Conservation (phyloP, 2,113 vertebrate genomes). For the Puntigrus tetrazona region DNA sequence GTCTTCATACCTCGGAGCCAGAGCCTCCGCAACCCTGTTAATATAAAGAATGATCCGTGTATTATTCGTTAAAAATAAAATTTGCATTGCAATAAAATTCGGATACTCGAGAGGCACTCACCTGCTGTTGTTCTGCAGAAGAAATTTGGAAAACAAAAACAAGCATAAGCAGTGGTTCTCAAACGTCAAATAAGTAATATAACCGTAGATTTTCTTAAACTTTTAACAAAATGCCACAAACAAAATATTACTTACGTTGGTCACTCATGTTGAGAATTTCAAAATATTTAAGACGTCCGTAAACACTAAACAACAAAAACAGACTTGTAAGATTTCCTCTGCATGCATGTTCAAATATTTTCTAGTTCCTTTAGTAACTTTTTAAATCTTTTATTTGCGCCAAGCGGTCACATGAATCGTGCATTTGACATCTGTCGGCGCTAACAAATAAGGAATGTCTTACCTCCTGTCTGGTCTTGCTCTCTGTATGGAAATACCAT, state of each 20-base stretch:
- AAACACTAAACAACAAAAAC: not conserved
- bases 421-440: not conserved
- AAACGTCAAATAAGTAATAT: too few species aligned
- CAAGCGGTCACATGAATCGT: not conserved
- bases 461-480: constrained; percentile 13
- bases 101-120: too few species aligned
- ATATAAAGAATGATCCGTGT: not conserved
- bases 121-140: not conserved
- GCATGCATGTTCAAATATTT: not conserved
- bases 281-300: not conserved
- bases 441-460: not conserved
- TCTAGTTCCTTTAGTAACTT: too few species aligned
- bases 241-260: too few species aligned
- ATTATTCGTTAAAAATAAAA: too few species aligned
- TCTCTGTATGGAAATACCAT: not conserved
- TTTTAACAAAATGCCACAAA: too few species aligned
- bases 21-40: not conserved
- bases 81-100: too few species aligned
- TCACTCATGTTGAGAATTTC: not conserved
- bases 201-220: too few species aligned
- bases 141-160: not conserved
- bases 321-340: not conserved
- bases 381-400: not conserved
- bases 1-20: not conserved
- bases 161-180: not conserved